Evolutionary conservation across 92 coral and sea anemone genomes (phyloP), one percentile per base, ranked within the genome.

Genomic region (Pocillopora meandrina): DNA sequence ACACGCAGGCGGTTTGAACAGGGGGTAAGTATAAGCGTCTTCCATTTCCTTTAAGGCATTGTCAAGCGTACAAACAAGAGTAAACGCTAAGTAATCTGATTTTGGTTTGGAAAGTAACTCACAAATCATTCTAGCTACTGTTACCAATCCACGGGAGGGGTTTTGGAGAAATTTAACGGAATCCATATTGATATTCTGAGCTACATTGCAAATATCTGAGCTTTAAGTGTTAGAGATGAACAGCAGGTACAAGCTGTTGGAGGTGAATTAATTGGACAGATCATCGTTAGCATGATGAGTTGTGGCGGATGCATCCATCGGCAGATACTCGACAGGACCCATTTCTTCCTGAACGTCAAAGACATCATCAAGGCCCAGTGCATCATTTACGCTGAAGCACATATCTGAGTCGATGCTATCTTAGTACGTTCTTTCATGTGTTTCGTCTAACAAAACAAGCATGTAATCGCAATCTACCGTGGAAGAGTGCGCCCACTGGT

Each of bases 11-110:
- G 76, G 76, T 3, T 36, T 81, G 57, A 11, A 52, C 19, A 11
- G 78, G 20, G 49, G 85, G 2, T 56, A 20, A 11, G 67, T 15
- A 42, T 7, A 7, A 21, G 70, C 85, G 0, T 59, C 70, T 69
- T 81, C 78, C 85, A 81, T 81, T 64, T 71, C 77, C 33, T 60
- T 81, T 60, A 71, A 59, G 70, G 77, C 59, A 77, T 81, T 81
- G 77, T 81, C 70, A 9, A 81, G 77, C 62, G 72, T 56, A 59
- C 85, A 77, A 12, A 81, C 85, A 71, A 70, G 72, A 55, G 72
- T 59, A 26, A 31, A 81, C 36, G 70, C 76, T 59, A 81, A 71
- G 59, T 81, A 77, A 35, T 81, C 76, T 10, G 85, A 33, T n/a
- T 77, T 81, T 20, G 85, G 85, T 60, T 81, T 33, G 34, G 85